Evolutionary conservation across 2,113 vertebrate species (phyloP).

Genomic region (Sclerurus mexicanus): DNA sequence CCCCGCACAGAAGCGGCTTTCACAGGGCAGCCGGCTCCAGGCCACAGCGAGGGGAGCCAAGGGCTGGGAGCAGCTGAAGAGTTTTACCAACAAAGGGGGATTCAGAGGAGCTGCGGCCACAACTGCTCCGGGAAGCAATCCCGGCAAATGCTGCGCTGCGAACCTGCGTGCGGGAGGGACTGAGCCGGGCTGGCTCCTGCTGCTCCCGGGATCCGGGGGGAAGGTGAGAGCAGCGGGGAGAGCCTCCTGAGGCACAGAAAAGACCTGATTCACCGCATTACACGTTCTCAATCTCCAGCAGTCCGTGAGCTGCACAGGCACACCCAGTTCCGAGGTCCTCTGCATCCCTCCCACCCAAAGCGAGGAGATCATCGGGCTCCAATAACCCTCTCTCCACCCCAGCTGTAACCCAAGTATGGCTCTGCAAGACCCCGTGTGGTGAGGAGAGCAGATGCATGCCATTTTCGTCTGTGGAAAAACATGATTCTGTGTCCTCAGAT

Average conservation of each 20-base stretch:
- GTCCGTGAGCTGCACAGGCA: not conserved
- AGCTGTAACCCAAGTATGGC: rapidly evolving
- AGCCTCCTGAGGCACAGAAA: not conserved
- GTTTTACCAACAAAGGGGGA: not conserved
- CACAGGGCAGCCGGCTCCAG: not conserved
- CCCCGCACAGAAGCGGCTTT: not conserved
- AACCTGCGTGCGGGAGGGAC: not conserved
- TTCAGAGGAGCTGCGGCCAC: not conserved
- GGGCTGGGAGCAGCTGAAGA: not conserved
- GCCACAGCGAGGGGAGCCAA: too few species aligned
- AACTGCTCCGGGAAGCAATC: not conserved
- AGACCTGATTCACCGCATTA: rapidly evolving
- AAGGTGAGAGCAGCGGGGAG: not conserved
- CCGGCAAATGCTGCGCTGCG: not conserved
- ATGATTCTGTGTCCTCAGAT: not conserved
- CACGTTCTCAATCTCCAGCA: rapidly evolving
- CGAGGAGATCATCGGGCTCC: too few species aligned
- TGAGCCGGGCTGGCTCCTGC: not conserved
- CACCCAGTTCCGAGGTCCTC: rapidly evolving
- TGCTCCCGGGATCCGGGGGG: rapidly evolving
- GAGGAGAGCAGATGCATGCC: rapidly evolving
- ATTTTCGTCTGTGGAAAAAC: not conserved
- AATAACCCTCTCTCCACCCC: rapidly evolving
- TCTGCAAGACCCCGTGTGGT: not conserved
- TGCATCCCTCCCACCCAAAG: not conserved